These are phyloP conservation scores for Stomatorhinus walkeri DNA, from an alignment of 2,797 vertebrate genomes.

Conservation along the genomic window DNA sequence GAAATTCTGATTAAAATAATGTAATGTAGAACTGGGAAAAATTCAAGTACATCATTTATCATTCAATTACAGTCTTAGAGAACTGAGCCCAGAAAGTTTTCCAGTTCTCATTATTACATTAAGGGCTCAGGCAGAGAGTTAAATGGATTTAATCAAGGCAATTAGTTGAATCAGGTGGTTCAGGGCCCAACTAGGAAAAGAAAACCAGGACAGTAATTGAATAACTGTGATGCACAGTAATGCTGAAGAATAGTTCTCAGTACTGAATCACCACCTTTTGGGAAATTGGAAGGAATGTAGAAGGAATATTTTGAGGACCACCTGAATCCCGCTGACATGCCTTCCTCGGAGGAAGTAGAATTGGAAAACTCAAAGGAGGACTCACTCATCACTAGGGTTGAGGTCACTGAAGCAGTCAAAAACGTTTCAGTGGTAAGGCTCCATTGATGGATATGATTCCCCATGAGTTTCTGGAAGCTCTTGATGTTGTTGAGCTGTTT, in stretches of 20 bases:
- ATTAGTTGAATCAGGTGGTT: slow-evolving; percentile 9
- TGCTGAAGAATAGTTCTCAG: slow-evolving; percentile 2
- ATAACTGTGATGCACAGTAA: background rate
- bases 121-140: background rate
- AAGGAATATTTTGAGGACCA: background rate
- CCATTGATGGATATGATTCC: background rate
- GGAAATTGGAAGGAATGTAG: background rate
- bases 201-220: background rate
- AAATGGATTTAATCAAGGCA: slow-evolving; percentile 9
- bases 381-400: background rate
- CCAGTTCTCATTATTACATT: slow-evolving; percentile 6
- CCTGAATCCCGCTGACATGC: background rate
- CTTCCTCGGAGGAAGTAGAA: background rate
- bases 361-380: background rate
- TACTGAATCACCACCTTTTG: background rate
- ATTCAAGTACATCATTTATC: background rate
- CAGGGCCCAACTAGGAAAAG: background rate
- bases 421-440: background rate
- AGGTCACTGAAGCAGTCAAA: background rate
- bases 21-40: background rate
- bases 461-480: background rate
- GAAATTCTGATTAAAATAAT: background rate
- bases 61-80: background rate
- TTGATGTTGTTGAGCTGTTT: background rate
- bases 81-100: background rate